Base-by-base conservation (phyloP, 2,888 invertebrate species). In the Chalcis sispes region DNA sequence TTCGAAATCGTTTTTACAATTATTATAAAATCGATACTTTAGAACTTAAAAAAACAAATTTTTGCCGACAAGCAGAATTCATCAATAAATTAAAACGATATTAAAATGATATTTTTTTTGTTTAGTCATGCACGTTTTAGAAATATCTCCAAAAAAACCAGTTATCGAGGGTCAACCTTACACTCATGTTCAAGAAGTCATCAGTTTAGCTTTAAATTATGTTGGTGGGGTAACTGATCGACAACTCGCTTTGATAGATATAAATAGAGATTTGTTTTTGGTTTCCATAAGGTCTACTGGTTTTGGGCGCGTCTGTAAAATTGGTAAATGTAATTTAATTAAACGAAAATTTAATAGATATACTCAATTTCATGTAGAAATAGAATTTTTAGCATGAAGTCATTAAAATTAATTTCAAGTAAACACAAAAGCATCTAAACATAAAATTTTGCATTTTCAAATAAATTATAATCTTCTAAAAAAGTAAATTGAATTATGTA, bases 241-340 rank as follows among this genome's bases (percentile, higher is more conserved):
- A 79, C 95, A 95, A 83, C 89, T 98, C 56, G 97, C 97, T 0
- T 90, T 98, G 75, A 91, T 98, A 29, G 99, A 99, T 89, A 93
- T 92, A 82, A 97, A 97, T 85, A 92, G 94, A 82, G 98, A 98
- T 89, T 90, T 98, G 18, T 96, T 94, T 86, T 91, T 98, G 20
- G 92, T 96, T 2, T 92, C 95, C 75, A 91, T 94, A 8, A 93
- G 94, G 85, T 93, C 84, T 4, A 82, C 82, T 74, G 88, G 88
- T 4, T 88, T 87, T 70, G 87, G 87, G 1, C 83, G 85, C 77
- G 83, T 87, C 27, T 87, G 88, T 50, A 89, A 88, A 83, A 88
- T 89, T 80, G 89, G 89, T 88, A 71, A 48, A 46, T 25, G 1
- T 61, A 10, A 52, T 20, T 4, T 7, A 10, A n/a, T n/a, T n/a